Conservation (phyloP, 37 sponge, comb jelly and placozoan species). For the Spongilla lacustris region DNA sequence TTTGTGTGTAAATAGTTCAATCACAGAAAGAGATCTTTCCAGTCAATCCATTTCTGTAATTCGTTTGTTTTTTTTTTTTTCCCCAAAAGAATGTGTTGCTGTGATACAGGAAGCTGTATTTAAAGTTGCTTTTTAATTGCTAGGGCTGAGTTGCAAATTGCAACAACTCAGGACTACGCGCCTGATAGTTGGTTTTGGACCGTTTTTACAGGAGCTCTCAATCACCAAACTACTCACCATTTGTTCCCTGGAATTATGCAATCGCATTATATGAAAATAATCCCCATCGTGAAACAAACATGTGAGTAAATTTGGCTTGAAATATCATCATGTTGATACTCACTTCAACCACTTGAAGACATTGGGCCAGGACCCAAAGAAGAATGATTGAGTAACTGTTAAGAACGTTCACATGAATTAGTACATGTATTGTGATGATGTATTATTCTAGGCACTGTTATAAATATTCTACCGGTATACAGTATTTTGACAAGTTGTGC, state of each 20-base stretch:
- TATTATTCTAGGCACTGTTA: too few relatives aligned
- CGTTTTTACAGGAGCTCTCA: conserved; percentile 66
- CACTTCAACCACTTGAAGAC: conserved; percentile 84
- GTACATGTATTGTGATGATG: background rate
- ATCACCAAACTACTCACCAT: conserved; percentile 78
- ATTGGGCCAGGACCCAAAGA: conserved; percentile 61
- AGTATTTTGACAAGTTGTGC: too few relatives aligned
- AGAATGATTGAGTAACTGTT: background rate
- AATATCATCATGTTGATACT: conserved; percentile 84
- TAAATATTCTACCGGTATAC: too few relatives aligned
- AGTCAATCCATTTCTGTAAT: too few relatives aligned
- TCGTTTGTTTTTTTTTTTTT: too few relatives aligned
- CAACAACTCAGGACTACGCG: conserved; percentile 66
- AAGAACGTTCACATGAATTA: too few relatives aligned
- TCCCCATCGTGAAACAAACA: conserved; percentile 83
- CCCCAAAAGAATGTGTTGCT: too few relatives aligned
- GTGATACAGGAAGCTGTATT: background rate
- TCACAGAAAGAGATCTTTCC: too few relatives aligned
- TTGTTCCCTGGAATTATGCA: conserved; percentile 64
- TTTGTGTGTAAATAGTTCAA: too few relatives aligned
- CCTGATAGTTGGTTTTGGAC: conserved; percentile 71
- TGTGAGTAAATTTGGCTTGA: conserved; percentile 88
- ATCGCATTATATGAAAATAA: conserved; percentile 48
- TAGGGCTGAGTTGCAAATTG: conserved; percentile 72
- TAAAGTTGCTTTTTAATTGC: background rate